Evolutionary conservation across 2,113 vertebrate genomes (phyloP), one percentile per base, ranked within the genome.

Genomic region (Procavia capensis): DNA sequence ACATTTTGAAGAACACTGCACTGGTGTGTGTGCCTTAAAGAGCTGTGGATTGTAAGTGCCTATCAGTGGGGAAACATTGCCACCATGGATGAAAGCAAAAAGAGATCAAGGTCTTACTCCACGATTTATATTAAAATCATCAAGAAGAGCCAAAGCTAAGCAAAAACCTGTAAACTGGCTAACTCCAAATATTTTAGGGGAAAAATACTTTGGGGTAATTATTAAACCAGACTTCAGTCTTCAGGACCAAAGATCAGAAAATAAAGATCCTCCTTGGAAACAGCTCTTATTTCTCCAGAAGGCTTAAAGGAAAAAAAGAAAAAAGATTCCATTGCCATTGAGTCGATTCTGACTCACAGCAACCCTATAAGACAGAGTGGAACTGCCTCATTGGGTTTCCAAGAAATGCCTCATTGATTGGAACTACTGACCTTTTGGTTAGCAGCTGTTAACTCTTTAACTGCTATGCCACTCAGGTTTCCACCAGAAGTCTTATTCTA

Each of bases 1-100:
- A 94, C 84, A 94, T 90, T 86, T 64, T 68, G 70, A 89, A 93
- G 61, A 94, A 76, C 76, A 50, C 34, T 36, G 95, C 47, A 78
- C 27, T 61, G 41, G 13, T 79, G 41, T 29, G 57, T 36, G 39
- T n/a, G 9, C 89, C 87, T 96, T 87, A 45, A 93, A 90, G 81
- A 61, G 24, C 20, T 50, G 75, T 9, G 39, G 0, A 57, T 43
- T 70, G 2, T 85, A 36, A 90, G 47, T 66, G 54, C 11, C 78
- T 92, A 87, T 85, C 31, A 41, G 31, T 68, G 72, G 36, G n/a
- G 83, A 95, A 85, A 92, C 36, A 50, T 79, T 75, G 61, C 74
- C 45, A 81, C 84, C 22, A 5, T 41, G 36, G 68, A 76, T 78
- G 70, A 76, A 0, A 74, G 36, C 72, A 88, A n/a, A 45, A 87